Percentiles rank a stretch among this genome's conserved stretches.
Evolutionary conservation across 2,888 invertebrate genomes (phyloP).

Genomic region (Mimachlamys varia): DNA sequence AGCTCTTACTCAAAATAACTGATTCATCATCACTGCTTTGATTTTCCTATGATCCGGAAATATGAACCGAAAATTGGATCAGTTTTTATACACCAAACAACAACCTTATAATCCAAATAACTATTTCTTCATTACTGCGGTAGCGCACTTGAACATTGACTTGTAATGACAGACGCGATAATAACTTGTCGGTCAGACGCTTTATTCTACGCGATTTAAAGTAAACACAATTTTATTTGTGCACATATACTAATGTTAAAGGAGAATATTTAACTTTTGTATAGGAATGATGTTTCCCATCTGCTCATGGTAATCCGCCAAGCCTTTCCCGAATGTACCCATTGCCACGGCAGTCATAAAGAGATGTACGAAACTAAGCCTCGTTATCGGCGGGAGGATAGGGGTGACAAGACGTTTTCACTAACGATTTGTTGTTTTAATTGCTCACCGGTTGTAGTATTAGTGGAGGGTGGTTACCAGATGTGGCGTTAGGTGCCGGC

Average conservation of each 20-base stretch:
- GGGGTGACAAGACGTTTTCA: conserved; percentile 6
- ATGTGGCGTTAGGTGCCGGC: background rate
- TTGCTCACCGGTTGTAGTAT: conserved; percentile 20
- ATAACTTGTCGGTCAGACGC: background rate
- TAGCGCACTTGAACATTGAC: background rate
- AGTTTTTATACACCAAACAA: background rate
- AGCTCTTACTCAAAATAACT: no score
- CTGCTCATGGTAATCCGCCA: background rate
- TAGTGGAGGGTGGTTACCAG: background rate
- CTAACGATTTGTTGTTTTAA: conserved; percentile 36
- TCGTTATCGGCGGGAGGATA: background rate
- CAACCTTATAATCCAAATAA: no score
- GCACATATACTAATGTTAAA: background rate
- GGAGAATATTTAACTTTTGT: background rate
- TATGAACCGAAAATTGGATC: background rate
- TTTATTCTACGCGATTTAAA: conserved; percentile 14
- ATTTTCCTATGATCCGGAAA: background rate
- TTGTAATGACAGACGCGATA: conserved; percentile 4
- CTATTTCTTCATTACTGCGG: background rate
- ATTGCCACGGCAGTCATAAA: background rate
- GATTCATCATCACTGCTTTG: background rate
- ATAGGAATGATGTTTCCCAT: conserved; percentile 18
- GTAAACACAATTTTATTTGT: conserved; percentile 17
- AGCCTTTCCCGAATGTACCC: background rate
- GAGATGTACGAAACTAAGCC: background rate